Percentiles rank a stretch among this genome's conserved stretches.
These are phyloP conservation scores for Melanotaenia duboulayi DNA, from an alignment of 2,113 vertebrate species.

Conservation along the genomic window DNA sequence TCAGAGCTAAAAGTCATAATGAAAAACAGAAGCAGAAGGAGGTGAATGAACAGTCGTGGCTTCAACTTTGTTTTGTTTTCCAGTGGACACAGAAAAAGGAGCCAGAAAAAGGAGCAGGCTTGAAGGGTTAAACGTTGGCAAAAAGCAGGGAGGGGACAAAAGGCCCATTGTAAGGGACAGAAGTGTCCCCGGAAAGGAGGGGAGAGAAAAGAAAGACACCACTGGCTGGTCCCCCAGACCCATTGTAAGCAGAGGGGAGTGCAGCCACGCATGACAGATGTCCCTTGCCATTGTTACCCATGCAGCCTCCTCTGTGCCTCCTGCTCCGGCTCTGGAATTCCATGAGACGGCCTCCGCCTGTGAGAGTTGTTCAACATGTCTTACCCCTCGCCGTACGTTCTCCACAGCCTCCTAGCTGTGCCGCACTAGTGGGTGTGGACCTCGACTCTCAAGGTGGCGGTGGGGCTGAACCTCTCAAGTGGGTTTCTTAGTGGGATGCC, in stretches of 20 bases:
- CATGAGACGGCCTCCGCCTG: slow-evolving; percentile 70
- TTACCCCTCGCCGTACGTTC: slow-evolving; percentile 16
- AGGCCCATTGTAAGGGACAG: slow-evolving; percentile 80
- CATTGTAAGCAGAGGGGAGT: slow-evolving; percentile 81
- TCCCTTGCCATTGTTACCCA: slow-evolving; percentile 80
- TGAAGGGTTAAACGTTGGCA: slow-evolving; percentile 82
- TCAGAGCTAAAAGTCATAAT: slow-evolving; percentile 68
- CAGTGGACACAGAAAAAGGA: slow-evolving; percentile 66
- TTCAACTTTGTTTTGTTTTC: slow-evolving; percentile 78
- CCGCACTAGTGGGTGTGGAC: slow-evolving; percentile 6
- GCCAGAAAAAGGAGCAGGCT: slow-evolving; percentile 78
- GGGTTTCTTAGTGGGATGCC: slow-evolving; percentile 33
- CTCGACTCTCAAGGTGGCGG: slow-evolving; percentile 12
- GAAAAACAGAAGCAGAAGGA: slow-evolving; percentile 70
- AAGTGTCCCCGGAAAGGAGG: slow-evolving; percentile 84
- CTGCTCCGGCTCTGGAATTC: slow-evolving; percentile 76
- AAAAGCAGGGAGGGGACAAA: slow-evolving; percentile 80
- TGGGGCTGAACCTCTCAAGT: slow-evolving; percentile 37
- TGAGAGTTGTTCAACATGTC: slow-evolving; percentile 48
- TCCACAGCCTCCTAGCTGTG: slow-evolving; percentile 9
- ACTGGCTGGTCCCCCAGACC: slow-evolving; percentile 75
- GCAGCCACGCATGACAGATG: slow-evolving; percentile 88
- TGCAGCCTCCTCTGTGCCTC: slow-evolving; percentile 79
- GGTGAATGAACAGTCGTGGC: slow-evolving; percentile 68
- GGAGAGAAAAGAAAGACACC: slow-evolving; percentile 82